phyloP scores from a whole-genome alignment of 2,113 vertebrate genomes.

The Oenanthe oenanthe region DNA sequence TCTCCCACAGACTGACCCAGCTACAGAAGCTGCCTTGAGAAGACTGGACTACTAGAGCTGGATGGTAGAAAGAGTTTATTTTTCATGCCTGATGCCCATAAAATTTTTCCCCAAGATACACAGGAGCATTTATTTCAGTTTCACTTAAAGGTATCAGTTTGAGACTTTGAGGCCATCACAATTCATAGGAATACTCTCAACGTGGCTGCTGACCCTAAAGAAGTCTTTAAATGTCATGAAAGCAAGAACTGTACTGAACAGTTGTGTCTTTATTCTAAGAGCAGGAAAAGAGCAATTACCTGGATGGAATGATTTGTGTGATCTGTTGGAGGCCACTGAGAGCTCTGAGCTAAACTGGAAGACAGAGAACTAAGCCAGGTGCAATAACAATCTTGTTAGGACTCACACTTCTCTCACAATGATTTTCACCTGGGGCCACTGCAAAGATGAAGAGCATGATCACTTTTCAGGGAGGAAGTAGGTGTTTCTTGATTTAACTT shows the following conservation, averaged over 20 bases:
- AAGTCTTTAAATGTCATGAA: not conserved
- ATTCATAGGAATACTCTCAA: not conserved
- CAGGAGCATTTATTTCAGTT: not conserved
- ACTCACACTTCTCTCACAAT: not conserved
- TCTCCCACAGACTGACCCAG: not conserved
- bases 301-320: slow-evolving; percentile 26
- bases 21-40: not conserved
- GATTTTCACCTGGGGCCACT: not conserved
- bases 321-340: slow-evolving; percentile 19
- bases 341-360: slow-evolving; percentile 51
- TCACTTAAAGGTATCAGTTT: not conserved
- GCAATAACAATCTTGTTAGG: not conserved
- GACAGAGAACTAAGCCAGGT: slow-evolving; percentile 29
- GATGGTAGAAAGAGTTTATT: not conserved
- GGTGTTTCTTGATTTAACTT: not conserved
- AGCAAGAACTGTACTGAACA: not conserved
- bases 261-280: not conserved
- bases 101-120: not conserved
- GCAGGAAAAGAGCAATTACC: not conserved
- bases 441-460: not conserved
- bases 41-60: not conserved
- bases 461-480: not conserved
- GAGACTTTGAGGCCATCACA: not conserved
- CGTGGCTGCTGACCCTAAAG: not conserved
- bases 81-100: not conserved